A percentile compares a stretch with the other conserved stretches of the same genome.
These are phyloP conservation scores for Eulacestoma nigropectus DNA, from an alignment of 2,113 vertebrate genomes.

Conservation along the genomic window DNA sequence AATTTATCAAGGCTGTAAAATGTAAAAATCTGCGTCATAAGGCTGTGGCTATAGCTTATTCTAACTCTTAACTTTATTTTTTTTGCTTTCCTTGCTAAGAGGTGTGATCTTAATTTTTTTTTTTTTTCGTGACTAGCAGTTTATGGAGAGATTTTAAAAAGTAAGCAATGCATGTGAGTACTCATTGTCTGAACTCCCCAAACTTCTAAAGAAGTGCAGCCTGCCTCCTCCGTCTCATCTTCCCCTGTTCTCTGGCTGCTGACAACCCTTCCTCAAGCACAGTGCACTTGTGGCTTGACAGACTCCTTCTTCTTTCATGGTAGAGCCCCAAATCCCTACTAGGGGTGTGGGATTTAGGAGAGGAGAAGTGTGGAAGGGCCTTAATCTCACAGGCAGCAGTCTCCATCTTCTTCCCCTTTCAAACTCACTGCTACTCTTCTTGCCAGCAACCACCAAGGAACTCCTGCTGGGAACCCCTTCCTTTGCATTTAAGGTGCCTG, in stretches of 20 bases:
- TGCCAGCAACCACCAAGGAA: neutral
- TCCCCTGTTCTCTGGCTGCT: neutral
- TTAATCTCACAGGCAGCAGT: neutral
- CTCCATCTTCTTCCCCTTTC: neutral
- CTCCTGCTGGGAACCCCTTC: neutral
- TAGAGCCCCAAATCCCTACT: neutral
- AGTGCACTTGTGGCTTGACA: neutral
- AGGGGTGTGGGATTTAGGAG: neutral
- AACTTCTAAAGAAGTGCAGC: neutral
- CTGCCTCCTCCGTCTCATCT: neutral
- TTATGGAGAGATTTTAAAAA: neutral
- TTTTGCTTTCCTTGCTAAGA: neutral
- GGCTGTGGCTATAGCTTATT: neutral
- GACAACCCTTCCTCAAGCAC: neutral
- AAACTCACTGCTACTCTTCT: neutral
- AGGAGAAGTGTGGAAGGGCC: neutral
- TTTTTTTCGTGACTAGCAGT: neutral
- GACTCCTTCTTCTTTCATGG: neutral
- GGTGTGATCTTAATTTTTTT: neutral
- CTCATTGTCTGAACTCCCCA: neutral
- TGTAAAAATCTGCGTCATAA: neutral
- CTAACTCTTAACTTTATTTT: neutral
- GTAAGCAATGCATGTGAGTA: neutral
- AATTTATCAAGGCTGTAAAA: neutral
- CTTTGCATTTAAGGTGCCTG: neutral